Evolutionary conservation across 2,888 invertebrate genomes (phyloP), one percentile per base, ranked within the genome.

Genomic region (Oxyteleia sp.): DNA sequence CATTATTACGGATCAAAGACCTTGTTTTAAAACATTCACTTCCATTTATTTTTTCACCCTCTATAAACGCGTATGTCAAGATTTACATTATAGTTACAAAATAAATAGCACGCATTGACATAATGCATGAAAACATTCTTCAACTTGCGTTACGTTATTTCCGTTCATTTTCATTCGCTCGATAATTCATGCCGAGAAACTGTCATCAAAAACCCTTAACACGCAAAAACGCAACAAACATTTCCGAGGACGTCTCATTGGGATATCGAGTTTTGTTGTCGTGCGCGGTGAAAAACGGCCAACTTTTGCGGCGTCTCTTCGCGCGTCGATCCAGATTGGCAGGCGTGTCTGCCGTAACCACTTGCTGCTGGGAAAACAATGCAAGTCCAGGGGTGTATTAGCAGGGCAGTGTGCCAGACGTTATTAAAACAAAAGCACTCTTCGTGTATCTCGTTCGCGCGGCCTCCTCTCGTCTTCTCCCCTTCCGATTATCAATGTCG

Each of bases 321-420:
- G 32, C 23, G 26, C 63, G 63, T 71, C 51, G 69, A 13, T 76
- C 76, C 47, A 83, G 74, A 83, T 79, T 79, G 53, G 79, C 57
- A 41, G 63, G 69, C 69, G 41, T 57, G 66, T 69, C 81, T 68
- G 64, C 32, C 38, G 64, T 68, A 81, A 81, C 84, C 81, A 81
- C 74, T 78, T 81, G 74, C 78, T 71, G 66, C 78, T 64, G 72
- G 64, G 69, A 66, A 82, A 82, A 82, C 76, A 82, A 82, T 82
- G 76, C 82, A 59, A 76, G 82, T 87, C 86, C 87, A 85, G 84
- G 82, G 88, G 83, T 84, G 84, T 87, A 90, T 90, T 89, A 92
- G 86, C 91, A 87, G 92, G 91, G 91, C 92, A 92, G 90, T 92
- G 92, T 92, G 92, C 90, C 91, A 91, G 90, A 86, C 89, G 84